Evolutionary conservation across 2,113 vertebrate genomes (phyloP), one percentile per base, ranked within the genome.

Genomic region (Brachyhypopomus gauderio): DNA sequence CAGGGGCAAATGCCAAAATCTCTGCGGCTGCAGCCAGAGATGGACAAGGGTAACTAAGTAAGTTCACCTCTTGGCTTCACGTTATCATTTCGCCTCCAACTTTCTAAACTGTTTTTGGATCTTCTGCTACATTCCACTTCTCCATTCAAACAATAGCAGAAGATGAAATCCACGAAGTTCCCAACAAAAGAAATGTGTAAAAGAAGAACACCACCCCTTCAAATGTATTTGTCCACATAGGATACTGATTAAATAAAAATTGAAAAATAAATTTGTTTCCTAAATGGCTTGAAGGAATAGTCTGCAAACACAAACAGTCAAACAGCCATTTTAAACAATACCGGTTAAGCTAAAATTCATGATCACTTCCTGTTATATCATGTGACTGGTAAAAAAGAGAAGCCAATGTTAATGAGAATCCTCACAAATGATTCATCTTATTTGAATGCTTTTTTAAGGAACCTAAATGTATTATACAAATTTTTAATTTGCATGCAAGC

Each of bases 1-100:
- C 83, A 82, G 84, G 75, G 77, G 70, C 73, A 63, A 85, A 67
- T 7, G 64, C 71, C 81, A 85, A 69, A 86, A 70, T 84, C 85
- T 84, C 58, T 75, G 66, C 70, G 79, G 66, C 38, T 75, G 60
- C 76, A 62, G 82, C 69, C 80, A 86, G 83, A 52, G 81, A 85
- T 62, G 78, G 80, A 81, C 84, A 85, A 60, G 86, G 81, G 79
- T 78, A 83, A 81, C 78, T 78, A 58, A 75, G 72, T 78, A 58
- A 78, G 70, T 75, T 71, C 63, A 78, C 75, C 74, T 78, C 75
- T 80, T 86, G 85, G 85, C 52, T 20, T 79, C 16, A 23, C 48
- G 20, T 55, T 71, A 34, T 69, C 80, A 79, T 82, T 86, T 84
- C 84, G 77, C 78, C 55, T 86, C 79, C 82, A 81, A 60, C 45